Evolutionary conservation across 2,113 vertebrate species (phyloP).

Genomic region (Lamprotornis superbus): DNA sequence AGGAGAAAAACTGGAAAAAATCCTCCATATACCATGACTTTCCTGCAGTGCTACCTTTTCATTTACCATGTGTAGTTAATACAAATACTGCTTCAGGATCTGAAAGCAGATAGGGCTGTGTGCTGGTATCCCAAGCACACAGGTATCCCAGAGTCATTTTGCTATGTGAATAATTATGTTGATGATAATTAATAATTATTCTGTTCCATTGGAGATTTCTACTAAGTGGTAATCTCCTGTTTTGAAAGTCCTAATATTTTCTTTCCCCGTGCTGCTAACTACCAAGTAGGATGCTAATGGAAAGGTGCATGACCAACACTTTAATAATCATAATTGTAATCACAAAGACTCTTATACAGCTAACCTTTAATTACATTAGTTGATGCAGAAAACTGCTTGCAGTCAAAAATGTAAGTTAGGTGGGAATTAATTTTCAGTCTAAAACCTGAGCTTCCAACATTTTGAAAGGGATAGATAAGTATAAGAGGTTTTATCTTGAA

Average conservation of each 20-base stretch:
- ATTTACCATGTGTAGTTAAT: constrained; percentile 20
- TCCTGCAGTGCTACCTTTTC: background rate
- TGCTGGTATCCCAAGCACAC: background rate
- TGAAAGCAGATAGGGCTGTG: constrained; percentile 39
- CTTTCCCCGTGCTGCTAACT: constrained; percentile 73
- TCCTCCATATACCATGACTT: background rate
- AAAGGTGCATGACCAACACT: constrained; percentile 66
- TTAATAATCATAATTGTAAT: constrained; percentile 72
- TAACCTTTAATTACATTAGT: constrained; percentile 73
- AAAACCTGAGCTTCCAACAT: background rate
- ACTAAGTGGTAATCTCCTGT: constrained; percentile 71
- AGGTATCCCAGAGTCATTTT: constrained; percentile 62
- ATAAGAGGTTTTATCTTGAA: background rate
- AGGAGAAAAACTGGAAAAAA: background rate
- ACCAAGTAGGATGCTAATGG: constrained; percentile 69
- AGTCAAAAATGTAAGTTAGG: constrained; percentile 57
- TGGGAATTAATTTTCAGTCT: constrained; percentile 53
- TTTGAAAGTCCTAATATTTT: constrained; percentile 78
- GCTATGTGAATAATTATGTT: constrained; percentile 61
- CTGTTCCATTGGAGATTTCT: constrained; percentile 67
- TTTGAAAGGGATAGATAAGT: background rate
- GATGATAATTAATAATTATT: constrained; percentile 77
- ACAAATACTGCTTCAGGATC: constrained; percentile 58
- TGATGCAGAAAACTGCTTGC: constrained; percentile 49
- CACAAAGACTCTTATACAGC: constrained; percentile 46